A percentile compares a stretch with the other conserved stretches of the same genome.
These are phyloP conservation scores for Coelinius sp. DNA, from an alignment of 2,888 invertebrate species.

Conservation along the genomic window DNA sequence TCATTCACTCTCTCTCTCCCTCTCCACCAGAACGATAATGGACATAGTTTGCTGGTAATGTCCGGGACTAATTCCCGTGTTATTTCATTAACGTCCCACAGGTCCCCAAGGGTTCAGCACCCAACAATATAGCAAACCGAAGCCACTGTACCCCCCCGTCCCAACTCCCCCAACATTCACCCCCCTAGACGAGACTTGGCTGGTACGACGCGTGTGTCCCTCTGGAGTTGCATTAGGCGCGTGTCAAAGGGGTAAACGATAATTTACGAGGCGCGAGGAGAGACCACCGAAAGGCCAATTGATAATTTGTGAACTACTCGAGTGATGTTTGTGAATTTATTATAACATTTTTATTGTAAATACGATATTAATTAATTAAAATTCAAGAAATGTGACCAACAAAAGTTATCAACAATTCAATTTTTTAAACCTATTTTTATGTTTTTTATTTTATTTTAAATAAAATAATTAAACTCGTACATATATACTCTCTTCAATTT, in stretches of 20 bases:
- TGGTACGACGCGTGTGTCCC: conserved; percentile 36
- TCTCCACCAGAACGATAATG: conserved; percentile 59
- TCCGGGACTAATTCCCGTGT: conserved; percentile 72
- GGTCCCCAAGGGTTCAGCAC: conserved; percentile 58
- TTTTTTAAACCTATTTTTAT: too few relatives aligned
- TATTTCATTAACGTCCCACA: conserved; percentile 71
- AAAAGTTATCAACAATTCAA: too few relatives aligned
- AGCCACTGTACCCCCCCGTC: conserved; percentile 12
- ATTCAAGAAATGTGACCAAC: too few relatives aligned
- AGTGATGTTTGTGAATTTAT: conserved; percentile 53
- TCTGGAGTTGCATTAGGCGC: conserved; percentile 61
- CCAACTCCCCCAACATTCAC: conserved; percentile 23
- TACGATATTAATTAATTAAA: too few relatives aligned
- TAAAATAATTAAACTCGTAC: too few relatives aligned
- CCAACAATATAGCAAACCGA: conserved; percentile 18
- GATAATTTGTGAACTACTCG: conserved; percentile 54
- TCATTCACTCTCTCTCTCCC: conserved; percentile 21
- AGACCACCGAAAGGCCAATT: conserved; percentile 58
- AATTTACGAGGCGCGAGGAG: conserved; percentile 62
- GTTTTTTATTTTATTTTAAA: too few relatives aligned
- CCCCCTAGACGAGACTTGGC: conserved; percentile 5
- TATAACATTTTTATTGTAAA: too few relatives aligned
- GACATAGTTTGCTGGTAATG: conserved; percentile 71
- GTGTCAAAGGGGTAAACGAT: conserved; percentile 66
- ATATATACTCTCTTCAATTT: too few relatives aligned